phyloP scores from a whole-genome alignment of 2,888 invertebrate genomes.

The Abscondita cerata region DNA sequence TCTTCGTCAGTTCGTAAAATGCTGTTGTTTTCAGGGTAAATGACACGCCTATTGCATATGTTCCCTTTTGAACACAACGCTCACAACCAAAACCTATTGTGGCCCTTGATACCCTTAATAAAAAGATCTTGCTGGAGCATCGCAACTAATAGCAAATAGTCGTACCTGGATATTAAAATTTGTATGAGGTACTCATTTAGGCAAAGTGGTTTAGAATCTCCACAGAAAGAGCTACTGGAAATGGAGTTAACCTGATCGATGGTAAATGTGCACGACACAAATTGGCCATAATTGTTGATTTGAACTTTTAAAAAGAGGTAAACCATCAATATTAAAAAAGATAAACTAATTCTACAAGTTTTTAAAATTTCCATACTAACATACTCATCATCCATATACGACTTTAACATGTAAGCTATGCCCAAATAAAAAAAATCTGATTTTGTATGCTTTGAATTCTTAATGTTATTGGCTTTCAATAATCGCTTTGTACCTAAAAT shows the following conservation, averaged over 20 bases:
- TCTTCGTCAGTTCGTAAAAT: slow-evolving; percentile 15
- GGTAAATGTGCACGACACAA: neutral
- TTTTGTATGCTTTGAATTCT: neutral
- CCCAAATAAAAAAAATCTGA: neutral
- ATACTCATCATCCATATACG: neutral
- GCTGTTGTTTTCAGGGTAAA: neutral
- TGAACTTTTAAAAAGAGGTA: slow-evolving; percentile 14
- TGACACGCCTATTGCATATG: slow-evolving; percentile 5
- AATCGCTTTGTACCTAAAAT: neutral
- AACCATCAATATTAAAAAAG: slow-evolving; percentile 18
- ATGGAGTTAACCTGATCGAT: neutral
- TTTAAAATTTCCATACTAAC: neutral
- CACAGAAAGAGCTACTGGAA: slow-evolving; percentile 4
- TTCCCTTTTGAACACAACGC: slow-evolving; percentile 15
- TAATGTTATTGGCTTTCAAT: neutral
- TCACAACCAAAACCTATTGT: slow-evolving; percentile 25
- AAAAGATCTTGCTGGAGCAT: slow-evolving; percentile 23
- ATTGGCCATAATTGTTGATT: slow-evolving; percentile 14
- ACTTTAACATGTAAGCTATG: neutral
- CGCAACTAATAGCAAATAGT: neutral
- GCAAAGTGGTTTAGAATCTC: neutral
- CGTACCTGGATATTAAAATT: neutral
- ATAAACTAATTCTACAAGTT: slow-evolving; percentile 1
- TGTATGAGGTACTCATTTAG: neutral
- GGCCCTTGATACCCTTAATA: slow-evolving; percentile 26